Evolutionary conservation across 2,113 vertebrate genomes (phyloP).

Genomic region (Camarhynchus parvulus): DNA sequence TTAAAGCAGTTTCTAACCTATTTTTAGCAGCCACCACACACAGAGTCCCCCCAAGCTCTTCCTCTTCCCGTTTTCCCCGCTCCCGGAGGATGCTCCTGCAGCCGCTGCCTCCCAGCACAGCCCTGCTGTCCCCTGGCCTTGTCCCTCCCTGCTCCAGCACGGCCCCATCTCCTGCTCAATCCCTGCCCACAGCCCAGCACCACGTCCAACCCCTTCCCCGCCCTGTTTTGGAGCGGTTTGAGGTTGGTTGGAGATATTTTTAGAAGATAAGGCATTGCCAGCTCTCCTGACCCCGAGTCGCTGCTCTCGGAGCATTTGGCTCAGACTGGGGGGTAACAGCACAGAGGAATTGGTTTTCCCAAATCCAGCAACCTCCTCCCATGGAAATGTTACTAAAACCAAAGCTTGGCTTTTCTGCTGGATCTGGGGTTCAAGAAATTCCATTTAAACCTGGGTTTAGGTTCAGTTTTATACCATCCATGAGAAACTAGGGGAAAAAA

Average conservation of each 20-base stretch:
- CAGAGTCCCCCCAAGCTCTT: too few species aligned
- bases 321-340: accelerated
- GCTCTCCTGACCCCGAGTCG: not conserved
- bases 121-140: not conserved
- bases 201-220: not conserved
- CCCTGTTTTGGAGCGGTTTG: not conserved
- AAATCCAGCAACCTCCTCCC: not conserved
- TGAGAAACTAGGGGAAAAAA: not conserved
- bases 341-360: not conserved
- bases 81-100: accelerated
- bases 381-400: not conserved
- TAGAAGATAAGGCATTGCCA: not conserved
- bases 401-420: not conserved
- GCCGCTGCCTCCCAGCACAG: accelerated
- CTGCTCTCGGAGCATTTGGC: not conserved
- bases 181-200: not conserved
- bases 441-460: not conserved
- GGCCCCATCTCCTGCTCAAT: not conserved
- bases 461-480: not conserved
- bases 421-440: not conserved
- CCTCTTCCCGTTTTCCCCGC: accelerated
- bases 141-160: not conserved
- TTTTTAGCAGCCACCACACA: too few species aligned
- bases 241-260: not conserved
- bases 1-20: too few species aligned